Conservation (phyloP, 1,140 invertebrate species). For the Ostrea denselamellosa region DNA sequence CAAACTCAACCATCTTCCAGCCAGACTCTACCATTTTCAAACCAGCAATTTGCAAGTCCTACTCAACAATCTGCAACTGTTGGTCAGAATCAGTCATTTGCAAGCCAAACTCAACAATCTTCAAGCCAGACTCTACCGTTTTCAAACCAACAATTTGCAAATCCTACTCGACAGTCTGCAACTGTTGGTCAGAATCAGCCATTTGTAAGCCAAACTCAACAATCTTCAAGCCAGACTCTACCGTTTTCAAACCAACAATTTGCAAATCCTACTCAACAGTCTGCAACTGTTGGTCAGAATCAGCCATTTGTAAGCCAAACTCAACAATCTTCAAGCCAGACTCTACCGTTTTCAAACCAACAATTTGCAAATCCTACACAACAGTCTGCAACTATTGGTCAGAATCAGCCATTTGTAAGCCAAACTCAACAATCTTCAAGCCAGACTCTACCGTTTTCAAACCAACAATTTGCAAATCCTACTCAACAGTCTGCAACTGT, state of each 20-base stretch:
- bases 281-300: not conserved
- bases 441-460: not conserved
- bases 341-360: not conserved
- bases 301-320: not conserved
- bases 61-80: not conserved
- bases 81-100: not conserved
- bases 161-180: not conserved
- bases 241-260: not conserved
- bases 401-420: not conserved
- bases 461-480: not conserved
- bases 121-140: not conserved
- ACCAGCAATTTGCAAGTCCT: not conserved
- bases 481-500: too few species aligned
- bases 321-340: not conserved
- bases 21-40: not conserved
- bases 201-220: not conserved
- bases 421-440: not conserved
- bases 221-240: not conserved
- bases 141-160: not conserved
- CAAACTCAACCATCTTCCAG: not conserved
- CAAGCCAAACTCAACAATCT: not conserved
- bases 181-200: not conserved
- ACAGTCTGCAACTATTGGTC: not conserved
- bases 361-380: not conserved
- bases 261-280: not conserved